Evolutionary conservation across 1,140 invertebrate genomes (phyloP).

Genomic region (Pseudachorutes palmiensis): DNA sequence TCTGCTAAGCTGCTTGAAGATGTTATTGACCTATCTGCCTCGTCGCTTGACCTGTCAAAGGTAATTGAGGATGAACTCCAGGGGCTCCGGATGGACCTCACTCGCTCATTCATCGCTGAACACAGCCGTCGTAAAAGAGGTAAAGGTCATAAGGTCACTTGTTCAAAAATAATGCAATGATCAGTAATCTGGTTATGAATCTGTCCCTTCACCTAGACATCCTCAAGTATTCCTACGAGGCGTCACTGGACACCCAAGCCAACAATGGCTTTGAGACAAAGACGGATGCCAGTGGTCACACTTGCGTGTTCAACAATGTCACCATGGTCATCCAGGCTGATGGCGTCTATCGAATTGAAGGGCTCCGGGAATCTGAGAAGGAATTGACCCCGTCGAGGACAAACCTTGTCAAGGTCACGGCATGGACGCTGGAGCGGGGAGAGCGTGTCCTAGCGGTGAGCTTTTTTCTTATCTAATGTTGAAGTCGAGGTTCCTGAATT

Average conservation of each 20-base stretch:
- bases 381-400: neutral
- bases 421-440: slow-evolving; percentile 4
- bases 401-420: slow-evolving; percentile 10
- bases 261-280: neutral
- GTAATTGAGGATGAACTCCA: slow-evolving; percentile 25
- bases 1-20: too few species aligned
- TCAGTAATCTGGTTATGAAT: neutral
- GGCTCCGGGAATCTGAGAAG: neutral
- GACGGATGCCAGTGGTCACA: neutral
- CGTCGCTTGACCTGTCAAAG: slow-evolving; percentile 3
- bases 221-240: slow-evolving; percentile 1
- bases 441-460: slow-evolving; percentile 1
- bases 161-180: neutral
- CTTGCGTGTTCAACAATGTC: neutral
- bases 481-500: neutral
- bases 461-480: neutral
- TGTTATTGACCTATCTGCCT: too few species aligned
- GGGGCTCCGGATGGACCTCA: slow-evolving; percentile 21
- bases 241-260: neutral
- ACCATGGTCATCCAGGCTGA: neutral
- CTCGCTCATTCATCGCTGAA: slow-evolving; percentile 18
- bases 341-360: neutral
- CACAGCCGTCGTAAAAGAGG: slow-evolving; percentile 22
- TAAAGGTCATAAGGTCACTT: slow-evolving; percentile 2
- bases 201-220: neutral